A percentile compares a stretch with the other conserved stretches of the same genome.
Conservation (phyloP, 2,888 invertebrate species). For the Ichneumoninae sp. region DNA sequence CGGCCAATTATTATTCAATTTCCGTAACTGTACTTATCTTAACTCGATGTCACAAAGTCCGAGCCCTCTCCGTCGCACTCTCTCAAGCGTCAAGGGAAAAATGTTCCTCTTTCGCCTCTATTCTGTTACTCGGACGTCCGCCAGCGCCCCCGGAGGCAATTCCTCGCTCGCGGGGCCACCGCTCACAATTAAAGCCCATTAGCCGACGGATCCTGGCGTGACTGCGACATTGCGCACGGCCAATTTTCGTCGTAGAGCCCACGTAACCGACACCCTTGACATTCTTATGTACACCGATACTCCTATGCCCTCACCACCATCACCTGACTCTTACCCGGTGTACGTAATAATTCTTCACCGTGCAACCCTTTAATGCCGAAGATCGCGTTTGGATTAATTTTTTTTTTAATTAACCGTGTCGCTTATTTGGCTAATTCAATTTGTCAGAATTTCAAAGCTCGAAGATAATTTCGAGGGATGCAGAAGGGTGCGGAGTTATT, state of each 20-base stretch:
- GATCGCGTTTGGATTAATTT: neutral
- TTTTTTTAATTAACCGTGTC: neutral
- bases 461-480: neutral
- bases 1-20: constrained; percentile 82
- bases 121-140: constrained; percentile 55
- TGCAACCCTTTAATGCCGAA: neutral
- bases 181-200: constrained; percentile 81
- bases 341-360: neutral
- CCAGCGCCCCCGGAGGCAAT: constrained; percentile 67
- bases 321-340: neutral
- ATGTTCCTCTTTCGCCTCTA: constrained; percentile 18
- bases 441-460: neutral
- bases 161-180: constrained; percentile 64
- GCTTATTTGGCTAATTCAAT: neutral
- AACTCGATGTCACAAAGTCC: constrained; percentile 79
- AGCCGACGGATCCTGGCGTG: constrained; percentile 75
- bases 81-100: constrained; percentile 17
- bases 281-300: constrained; percentile 72
- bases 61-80: constrained; percentile 30
- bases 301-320: neutral
- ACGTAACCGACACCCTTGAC: constrained; percentile 79
- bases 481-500: constrained; percentile 21
- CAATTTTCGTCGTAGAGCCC: constrained; percentile 69
- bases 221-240: constrained; percentile 72
- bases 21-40: constrained; percentile 80